Evolutionary conservation across 2,797 vertebrate genomes (phyloP).

Genomic region (Pitangus sulphuratus): DNA sequence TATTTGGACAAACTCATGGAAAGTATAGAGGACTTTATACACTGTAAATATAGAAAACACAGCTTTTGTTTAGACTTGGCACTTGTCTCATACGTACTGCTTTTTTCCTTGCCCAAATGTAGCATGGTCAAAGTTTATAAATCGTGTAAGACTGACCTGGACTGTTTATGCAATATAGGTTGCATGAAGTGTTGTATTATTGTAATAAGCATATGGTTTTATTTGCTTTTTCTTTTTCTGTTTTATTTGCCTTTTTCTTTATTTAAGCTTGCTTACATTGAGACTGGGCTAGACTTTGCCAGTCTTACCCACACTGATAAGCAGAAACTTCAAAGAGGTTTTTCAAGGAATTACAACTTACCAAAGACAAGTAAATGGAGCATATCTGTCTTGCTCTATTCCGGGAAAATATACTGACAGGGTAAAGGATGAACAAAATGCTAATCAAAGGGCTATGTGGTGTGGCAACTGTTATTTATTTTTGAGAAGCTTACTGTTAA

Average conservation of each 20-base stretch:
- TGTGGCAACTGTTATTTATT: background rate
- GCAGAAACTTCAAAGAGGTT: background rate
- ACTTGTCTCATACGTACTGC: background rate
- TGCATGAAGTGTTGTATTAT: background rate
- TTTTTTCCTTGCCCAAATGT: background rate
- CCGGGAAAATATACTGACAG: background rate
- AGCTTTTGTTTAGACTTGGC: background rate
- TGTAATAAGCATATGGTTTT: background rate
- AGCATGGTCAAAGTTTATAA: background rate
- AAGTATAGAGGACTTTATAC: background rate
- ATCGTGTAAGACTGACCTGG: background rate
- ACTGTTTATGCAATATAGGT: background rate
- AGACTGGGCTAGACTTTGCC: background rate
- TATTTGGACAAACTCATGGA: background rate
- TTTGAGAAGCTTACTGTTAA: background rate
- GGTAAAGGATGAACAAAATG: background rate
- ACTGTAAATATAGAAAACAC: background rate
- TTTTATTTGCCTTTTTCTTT: background rate
- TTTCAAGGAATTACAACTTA: background rate
- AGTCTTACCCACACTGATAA: background rate
- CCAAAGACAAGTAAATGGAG: background rate
- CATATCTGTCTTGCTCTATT: background rate
- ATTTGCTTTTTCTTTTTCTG: background rate
- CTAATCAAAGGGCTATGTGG: background rate
- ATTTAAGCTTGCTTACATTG: background rate